Conservation (phyloP, 2,888 invertebrate species). For the Hymenopus coronatus region DNA sequence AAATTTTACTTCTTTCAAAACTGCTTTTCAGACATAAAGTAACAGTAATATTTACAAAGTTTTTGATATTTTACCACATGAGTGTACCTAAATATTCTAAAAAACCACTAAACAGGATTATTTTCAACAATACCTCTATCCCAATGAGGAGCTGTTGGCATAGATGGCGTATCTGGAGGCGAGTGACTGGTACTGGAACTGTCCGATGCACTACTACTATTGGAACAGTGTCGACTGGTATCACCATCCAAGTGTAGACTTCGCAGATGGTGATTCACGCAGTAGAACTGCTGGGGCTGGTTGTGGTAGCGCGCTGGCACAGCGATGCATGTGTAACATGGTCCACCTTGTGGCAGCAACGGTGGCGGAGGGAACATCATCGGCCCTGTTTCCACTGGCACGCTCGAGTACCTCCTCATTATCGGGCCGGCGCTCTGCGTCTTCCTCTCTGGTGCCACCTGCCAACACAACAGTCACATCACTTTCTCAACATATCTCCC, state of each 20-base stretch:
- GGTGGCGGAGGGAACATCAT: slow-evolving; percentile 45
- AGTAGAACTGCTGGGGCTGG: slow-evolving; percentile 45
- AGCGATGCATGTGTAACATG: slow-evolving; percentile 45
- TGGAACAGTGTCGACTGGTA: slow-evolving; percentile 51
- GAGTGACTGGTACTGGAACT: slow-evolving; percentile 55
- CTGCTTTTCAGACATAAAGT: no score
- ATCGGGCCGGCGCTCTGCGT: slow-evolving; percentile 13
- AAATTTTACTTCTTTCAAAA: no score
- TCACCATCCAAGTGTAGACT: slow-evolving; percentile 52
- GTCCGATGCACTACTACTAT: slow-evolving; percentile 51
- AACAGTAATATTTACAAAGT: no score
- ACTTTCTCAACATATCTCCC: no score
- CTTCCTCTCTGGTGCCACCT: slow-evolving; percentile 20
- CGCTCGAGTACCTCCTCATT: background rate
- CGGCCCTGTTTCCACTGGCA: slow-evolving; percentile 34
- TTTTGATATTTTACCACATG: no score
- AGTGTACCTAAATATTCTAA: no score
- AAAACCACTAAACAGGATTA: no score
- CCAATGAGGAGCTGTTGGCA: slow-evolving; percentile 29
- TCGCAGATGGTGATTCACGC: slow-evolving; percentile 49
- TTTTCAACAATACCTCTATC: slow-evolving; percentile 23
- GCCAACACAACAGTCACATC: background rate
- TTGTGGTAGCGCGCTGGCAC: slow-evolving; percentile 37
- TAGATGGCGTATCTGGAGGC: slow-evolving; percentile 54
- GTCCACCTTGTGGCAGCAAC: slow-evolving; percentile 39